Percentiles rank a stretch among this genome's conserved stretches.
These are phyloP conservation scores for Mesitornis unicolor DNA, from an alignment of 2,113 vertebrate genomes.

Conservation along the genomic window DNA sequence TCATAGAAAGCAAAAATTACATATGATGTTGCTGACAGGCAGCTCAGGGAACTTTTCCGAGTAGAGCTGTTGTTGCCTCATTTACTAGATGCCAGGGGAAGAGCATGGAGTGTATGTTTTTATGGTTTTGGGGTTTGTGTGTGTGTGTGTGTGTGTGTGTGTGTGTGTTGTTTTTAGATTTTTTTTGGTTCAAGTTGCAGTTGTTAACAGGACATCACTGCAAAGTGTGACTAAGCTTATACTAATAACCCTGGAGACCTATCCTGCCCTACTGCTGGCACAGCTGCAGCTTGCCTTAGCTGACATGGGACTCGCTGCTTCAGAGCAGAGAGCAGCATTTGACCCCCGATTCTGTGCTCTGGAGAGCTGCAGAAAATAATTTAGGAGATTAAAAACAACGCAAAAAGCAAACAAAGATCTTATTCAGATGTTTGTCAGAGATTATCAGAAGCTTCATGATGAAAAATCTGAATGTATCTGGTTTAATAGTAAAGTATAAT, in stretches of 20 bases:
- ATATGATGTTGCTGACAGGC: slow-evolving; percentile 17
- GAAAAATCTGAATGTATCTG: slow-evolving; percentile 52
- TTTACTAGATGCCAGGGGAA: slow-evolving; percentile 25
- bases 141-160: slow-evolving; percentile 51
- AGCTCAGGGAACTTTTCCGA: neutral
- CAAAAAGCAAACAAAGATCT: slow-evolving; percentile 38
- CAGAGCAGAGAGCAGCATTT: neutral
- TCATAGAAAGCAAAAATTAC: slow-evolving; percentile 44
- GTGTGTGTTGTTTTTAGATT: slow-evolving; percentile 39
- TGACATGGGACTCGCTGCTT: neutral
- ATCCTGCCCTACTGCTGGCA: neutral
- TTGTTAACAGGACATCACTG: slow-evolving; percentile 9
- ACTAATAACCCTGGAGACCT: neutral
- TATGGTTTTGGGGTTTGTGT: neutral
- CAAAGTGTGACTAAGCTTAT: slow-evolving; percentile 27
- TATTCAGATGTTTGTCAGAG: slow-evolving; percentile 42
- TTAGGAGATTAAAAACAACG: slow-evolving; percentile 14
- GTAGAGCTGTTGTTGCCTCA: slow-evolving; percentile 23
- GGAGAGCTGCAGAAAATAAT: neutral
- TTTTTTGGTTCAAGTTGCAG: neutral
- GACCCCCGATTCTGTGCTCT: neutral
- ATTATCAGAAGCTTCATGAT: slow-evolving; percentile 35
- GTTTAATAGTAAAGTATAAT: slow-evolving; percentile 46
- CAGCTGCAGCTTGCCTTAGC: neutral
- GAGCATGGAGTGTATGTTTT: neutral